Evolutionary conservation across 2,888 invertebrate genomes (phyloP), one percentile per base, ranked within the genome.

Genomic region (Drosophila phalerata): DNA sequence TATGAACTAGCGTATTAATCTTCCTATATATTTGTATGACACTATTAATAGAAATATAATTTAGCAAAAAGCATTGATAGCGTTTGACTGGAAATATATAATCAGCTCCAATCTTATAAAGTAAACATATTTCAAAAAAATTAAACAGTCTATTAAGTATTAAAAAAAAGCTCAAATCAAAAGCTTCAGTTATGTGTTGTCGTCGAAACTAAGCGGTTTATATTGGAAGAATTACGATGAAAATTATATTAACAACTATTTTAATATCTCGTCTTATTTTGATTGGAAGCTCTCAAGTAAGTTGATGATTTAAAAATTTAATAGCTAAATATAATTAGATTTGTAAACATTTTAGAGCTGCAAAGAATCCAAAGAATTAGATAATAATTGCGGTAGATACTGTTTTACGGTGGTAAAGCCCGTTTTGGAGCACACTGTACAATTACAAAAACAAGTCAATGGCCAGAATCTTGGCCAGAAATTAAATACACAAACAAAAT

Each of bases 371-470:
- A 47, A 22, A 0, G 5, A 25, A 13, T 10, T 52, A 52, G 65
- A 61, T 6, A 22, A 52, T 32, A 40, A 9, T 32, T 65, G 65
- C 17, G 65, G 61, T 34, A 45, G 15, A 8, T 65, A 52, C 25
- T 65, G 61, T 17, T 61, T 32, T 5, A 45, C 28, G 0, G 11
- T 55, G 0, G 55, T 62, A 9, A 62, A 55, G 9, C 55, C 45
- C 10, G 11, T 62, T 5, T 1, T 62, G 30, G 55, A 55, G 6
- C 43, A 62, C 19, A 45, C 37, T 2, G 34, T n/a, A 6, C 15
- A 8, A 10, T 34, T 62, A 10, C 62, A 62, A 30, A 55, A 47
- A 10, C 43, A 55, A 30, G 15, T 55, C 0, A 34, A 45, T 28
- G 3, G 5, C 4, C 22, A 22, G 11, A 17, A 62, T 8, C 4